Evolutionary conservation across 2,888 invertebrate species (phyloP).

Genomic region (Hipparchia sbordonii): DNA sequence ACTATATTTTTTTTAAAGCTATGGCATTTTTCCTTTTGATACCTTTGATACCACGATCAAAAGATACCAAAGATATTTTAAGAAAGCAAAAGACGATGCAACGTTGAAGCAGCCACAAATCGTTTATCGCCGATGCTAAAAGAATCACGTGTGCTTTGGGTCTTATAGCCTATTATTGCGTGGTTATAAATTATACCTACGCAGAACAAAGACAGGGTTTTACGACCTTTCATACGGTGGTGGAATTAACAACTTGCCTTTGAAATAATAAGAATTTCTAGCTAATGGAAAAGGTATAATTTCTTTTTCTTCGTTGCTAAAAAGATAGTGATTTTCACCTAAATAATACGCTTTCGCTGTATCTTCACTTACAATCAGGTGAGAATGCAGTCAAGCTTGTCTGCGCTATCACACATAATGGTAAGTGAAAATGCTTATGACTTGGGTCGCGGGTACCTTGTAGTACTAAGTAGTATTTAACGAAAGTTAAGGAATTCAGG

Average conservation of each 20-base stretch:
- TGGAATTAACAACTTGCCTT: constrained; percentile 49
- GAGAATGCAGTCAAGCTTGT: no score
- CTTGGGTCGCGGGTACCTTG: no score
- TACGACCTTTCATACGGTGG: constrained; percentile 44
- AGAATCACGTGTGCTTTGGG: not conserved
- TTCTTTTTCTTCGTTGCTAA: no score
- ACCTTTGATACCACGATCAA: not conserved
- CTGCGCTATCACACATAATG: no score
- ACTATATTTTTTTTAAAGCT: no score
- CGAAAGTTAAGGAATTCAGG: no score
- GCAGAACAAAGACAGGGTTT: constrained; percentile 47
- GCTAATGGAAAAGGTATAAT: not conserved
- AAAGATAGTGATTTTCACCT: no score
- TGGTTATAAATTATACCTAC: constrained; percentile 41
- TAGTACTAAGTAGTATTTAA: no score
- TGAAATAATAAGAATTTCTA: constrained; percentile 32
- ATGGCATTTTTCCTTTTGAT: not conserved
- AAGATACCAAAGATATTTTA: not conserved
- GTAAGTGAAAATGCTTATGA: no score
- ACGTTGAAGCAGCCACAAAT: not conserved
- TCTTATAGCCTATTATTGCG: constrained; percentile 41
- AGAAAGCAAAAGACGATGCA: not conserved
- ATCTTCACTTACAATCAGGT: no score
- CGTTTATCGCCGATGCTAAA: not conserved
- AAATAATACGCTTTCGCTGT: no score